Evolutionary conservation across 2,797 vertebrate species (phyloP).

Genomic region (Hephaestus fuliginosus): DNA sequence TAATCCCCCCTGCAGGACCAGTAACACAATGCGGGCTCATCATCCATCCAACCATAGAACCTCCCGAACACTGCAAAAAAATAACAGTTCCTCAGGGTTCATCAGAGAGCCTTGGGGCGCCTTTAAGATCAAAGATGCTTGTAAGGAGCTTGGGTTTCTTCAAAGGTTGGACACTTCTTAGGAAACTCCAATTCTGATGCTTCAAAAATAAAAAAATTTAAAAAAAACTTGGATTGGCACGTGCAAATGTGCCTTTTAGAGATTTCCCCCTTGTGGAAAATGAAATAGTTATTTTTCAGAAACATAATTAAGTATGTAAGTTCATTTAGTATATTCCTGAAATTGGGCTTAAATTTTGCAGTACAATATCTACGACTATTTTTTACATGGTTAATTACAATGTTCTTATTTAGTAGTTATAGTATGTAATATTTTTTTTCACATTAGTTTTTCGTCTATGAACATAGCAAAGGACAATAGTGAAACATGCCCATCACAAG

Average conservation of each 20-base stretch:
- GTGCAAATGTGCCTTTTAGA: slow-evolving; percentile 2
- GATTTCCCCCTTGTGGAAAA: background rate
- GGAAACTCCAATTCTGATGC: slow-evolving; percentile 14
- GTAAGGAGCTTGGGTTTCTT: slow-evolving; percentile 31
- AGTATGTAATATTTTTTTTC: background rate
- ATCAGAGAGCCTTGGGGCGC: slow-evolving; percentile 30
- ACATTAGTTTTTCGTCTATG: background rate
- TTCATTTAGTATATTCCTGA: background rate
- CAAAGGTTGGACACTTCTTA: slow-evolving; percentile 38
- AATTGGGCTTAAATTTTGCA: slow-evolving; percentile 3
- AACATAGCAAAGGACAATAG: background rate
- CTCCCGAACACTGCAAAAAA: slow-evolving; percentile 52
- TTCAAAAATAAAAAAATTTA: background rate
- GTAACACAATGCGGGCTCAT: slow-evolving; percentile 69
- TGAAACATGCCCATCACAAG: background rate
- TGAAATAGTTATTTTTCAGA: background rate
- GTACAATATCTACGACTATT: background rate
- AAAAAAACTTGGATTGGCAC: slow-evolving; percentile 1
- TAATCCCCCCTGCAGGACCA: slow-evolving; percentile 73
- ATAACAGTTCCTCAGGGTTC: slow-evolving; percentile 48
- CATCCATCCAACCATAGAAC: slow-evolving; percentile 58
- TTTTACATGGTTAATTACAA: slow-evolving; percentile 16
- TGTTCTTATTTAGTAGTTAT: background rate
- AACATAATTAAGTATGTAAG: background rate
- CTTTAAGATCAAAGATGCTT: slow-evolving; percentile 53